phyloP scores from a whole-genome alignment of 1,140 invertebrate genomes.

The Zaprionus camerounensis region DNA sequence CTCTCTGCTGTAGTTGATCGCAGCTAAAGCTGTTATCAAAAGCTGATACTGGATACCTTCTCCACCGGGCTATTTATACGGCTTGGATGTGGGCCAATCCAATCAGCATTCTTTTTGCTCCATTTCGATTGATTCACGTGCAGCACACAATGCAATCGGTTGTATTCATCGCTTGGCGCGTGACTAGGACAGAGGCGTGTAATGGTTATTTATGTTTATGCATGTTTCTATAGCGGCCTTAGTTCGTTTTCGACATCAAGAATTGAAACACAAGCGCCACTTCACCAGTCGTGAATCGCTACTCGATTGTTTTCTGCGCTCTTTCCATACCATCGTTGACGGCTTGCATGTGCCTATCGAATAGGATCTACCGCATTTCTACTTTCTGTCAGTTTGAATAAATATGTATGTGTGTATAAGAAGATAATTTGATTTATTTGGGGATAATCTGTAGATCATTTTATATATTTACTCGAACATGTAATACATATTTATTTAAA shows the following conservation, averaged over 20 bases:
- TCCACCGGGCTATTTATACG: constrained; percentile 26
- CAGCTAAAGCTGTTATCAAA: constrained; percentile 17
- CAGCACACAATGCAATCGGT: neutral
- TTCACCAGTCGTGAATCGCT: neutral
- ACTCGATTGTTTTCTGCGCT: neutral
- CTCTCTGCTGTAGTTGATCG: constrained; percentile 4
- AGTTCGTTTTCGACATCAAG: neutral
- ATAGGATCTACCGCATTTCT: no score
- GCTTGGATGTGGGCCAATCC: neutral
- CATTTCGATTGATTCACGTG: neutral
- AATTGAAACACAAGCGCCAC: neutral
- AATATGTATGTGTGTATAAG: no score
- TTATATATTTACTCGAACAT: no score
- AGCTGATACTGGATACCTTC: constrained; percentile 25
- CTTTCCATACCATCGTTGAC: neutral
- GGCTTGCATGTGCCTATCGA: no score
- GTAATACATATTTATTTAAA: no score
- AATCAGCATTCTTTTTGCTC: neutral
- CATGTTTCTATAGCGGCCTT: neutral
- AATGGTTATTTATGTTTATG: neutral
- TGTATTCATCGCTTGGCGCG: neutral
- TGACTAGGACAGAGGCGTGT: neutral
- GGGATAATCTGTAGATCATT: no score
- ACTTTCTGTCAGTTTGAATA: no score
- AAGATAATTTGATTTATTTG: no score